These are phyloP conservation scores for Drosophila pseudotakahashii DNA, from an alignment of 2,888 invertebrate genomes.

Conservation along the genomic window DNA sequence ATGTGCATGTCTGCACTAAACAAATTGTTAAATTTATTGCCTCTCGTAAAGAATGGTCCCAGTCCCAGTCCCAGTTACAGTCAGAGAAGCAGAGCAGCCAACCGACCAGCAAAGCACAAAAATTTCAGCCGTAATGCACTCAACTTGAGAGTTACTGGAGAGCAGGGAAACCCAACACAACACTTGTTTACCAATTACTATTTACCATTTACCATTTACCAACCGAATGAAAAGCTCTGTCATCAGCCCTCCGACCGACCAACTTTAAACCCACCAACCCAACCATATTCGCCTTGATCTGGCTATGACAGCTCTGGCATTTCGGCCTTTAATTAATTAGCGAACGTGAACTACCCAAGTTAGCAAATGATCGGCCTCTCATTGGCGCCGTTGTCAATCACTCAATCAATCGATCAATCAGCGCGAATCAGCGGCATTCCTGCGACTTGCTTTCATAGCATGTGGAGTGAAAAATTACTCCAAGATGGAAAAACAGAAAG, in stretches of 20 bases:
- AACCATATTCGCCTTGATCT: conserved; percentile 55
- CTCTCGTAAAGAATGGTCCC: conserved; percentile 80
- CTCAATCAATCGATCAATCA: conserved; percentile 71
- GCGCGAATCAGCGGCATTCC: conserved; percentile 55
- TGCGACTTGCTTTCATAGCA: conserved; percentile 45
- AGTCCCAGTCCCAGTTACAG: conserved; percentile 48
- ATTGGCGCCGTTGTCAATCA: conserved; percentile 79
- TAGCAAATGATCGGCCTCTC: conserved; percentile 45
- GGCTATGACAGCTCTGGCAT: conserved; percentile 52
- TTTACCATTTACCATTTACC: conserved; percentile 1
- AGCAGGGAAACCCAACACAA: neutral
- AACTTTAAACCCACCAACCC: conserved; percentile 21
- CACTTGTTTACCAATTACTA: conserved; percentile 7
- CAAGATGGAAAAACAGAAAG: conserved; percentile 34
- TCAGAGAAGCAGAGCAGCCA: conserved; percentile 38
- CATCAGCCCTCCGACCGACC: conserved; percentile 12
- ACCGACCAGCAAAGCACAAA: conserved; percentile 40
- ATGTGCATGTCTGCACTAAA: conserved; percentile 68
- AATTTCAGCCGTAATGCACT: conserved; percentile 68
- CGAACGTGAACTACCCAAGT: conserved; percentile 62
- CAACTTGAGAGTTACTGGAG: conserved; percentile 23
- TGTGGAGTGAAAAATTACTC: conserved; percentile 75
- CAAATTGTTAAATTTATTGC: conserved; percentile 83
- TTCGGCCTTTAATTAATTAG: conserved; percentile 72
- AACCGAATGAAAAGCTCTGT: conserved; percentile 17